Evolutionary conservation across 2,888 invertebrate genomes (phyloP).

Genomic region (Cerastis rubricosa): DNA sequence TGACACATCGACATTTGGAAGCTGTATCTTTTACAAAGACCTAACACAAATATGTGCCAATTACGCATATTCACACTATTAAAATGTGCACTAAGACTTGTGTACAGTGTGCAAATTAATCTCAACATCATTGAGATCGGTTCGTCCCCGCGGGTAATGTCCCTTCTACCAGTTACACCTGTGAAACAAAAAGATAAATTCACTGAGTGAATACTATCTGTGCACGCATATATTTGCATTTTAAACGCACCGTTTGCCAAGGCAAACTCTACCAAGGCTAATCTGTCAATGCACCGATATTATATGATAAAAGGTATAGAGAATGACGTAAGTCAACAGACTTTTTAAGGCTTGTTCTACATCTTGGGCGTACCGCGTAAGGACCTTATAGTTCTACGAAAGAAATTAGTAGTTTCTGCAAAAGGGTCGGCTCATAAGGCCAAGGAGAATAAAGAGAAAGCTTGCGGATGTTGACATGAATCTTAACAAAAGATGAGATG

Average conservation of each 20-base stretch:
- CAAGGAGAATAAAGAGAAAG: constrained; percentile 42
- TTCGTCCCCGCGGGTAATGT: constrained; percentile 65
- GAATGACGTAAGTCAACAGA: constrained; percentile 9
- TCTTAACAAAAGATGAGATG: constrained; percentile 25
- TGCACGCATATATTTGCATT: constrained; percentile 61
- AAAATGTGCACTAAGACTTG: constrained; percentile 38
- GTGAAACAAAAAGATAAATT: constrained; percentile 46
- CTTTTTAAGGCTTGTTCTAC: constrained; percentile 1
- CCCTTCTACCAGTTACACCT: constrained; percentile 44
- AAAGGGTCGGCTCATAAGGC: constrained; percentile 18
- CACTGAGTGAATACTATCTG: constrained; percentile 48
- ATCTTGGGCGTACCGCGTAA: constrained; percentile 1
- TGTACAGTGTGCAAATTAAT: constrained; percentile 47
- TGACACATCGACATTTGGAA: not conserved
- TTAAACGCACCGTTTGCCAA: constrained; percentile 41
- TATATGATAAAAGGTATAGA: constrained; percentile 21
- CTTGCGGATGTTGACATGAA: not conserved
- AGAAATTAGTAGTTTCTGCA: constrained; percentile 5
- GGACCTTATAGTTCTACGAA: constrained; percentile 10
- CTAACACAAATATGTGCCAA: constrained; percentile 4
- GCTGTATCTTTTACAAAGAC: not conserved
- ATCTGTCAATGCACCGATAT: constrained; percentile 51
- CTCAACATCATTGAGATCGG: constrained; percentile 52
- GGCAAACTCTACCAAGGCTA: constrained; percentile 53
- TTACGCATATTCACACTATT: constrained; percentile 18